Conservation (phyloP, 37 sponge, comb jelly and placozoan genomes). For the Eunapius fragilis region DNA sequence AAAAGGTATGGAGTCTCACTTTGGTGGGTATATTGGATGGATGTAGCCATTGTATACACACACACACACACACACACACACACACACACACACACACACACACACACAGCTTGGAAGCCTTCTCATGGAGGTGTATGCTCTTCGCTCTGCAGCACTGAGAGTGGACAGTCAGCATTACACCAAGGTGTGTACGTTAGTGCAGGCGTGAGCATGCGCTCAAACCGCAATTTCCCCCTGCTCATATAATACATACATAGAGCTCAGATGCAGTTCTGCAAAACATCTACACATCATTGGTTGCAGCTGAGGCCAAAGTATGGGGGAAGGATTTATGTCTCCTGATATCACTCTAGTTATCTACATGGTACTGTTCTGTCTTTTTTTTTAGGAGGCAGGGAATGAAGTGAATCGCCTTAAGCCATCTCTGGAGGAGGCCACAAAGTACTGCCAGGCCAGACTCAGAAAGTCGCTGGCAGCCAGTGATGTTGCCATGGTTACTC, state of each 20-base stretch:
- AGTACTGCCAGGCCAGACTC: constrained; percentile 6
- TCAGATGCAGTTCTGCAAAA: neutral
- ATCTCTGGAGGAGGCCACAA: constrained; percentile 7
- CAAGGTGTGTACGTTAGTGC: neutral
- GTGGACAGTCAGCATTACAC: neutral
- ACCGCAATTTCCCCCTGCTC: too few species aligned
- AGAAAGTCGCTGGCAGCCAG: neutral
- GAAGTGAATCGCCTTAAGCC: neutral
- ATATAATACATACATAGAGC: neutral
- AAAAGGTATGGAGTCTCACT: neutral
- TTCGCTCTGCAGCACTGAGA: neutral
- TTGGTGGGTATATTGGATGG: neutral
- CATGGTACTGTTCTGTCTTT: neutral
- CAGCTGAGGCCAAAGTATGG: constrained; percentile 1
- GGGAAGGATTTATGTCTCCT: neutral
- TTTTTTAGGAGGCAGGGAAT: neutral
- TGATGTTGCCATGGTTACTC: neutral
- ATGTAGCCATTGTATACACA: neutral
- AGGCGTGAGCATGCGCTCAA: too few species aligned
- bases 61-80: too few species aligned
- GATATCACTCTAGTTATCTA: neutral
- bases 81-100: neutral
- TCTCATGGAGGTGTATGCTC: neutral
- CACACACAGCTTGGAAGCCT: neutral
- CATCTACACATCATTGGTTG: neutral